A percentile compares a stretch with the other conserved stretches of the same genome.
These are phyloP conservation scores for Synergus itoensis DNA, from an alignment of 2,888 invertebrate genomes.

Conservation along the genomic window DNA sequence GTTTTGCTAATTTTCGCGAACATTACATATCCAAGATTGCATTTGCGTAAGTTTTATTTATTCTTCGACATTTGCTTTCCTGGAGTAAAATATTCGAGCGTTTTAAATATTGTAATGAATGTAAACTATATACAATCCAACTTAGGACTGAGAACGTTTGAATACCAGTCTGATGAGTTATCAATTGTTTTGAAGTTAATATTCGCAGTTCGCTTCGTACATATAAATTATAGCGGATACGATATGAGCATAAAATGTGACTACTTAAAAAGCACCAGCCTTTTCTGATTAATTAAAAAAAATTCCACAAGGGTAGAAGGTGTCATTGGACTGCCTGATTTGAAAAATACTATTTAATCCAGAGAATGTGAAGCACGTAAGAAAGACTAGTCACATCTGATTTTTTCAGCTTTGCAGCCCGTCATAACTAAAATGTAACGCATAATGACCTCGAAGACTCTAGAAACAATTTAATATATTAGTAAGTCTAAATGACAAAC, in stretches of 20 bases:
- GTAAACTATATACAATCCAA: slow-evolving; percentile 8
- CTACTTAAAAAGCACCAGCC: not conserved
- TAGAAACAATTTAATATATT: not conserved
- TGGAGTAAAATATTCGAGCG: not conserved
- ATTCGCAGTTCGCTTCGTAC: slow-evolving; percentile 2
- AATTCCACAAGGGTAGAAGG: not conserved
- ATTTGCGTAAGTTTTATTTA: not conserved
- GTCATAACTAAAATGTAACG: not conserved
- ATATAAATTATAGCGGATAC: slow-evolving; percentile 5
- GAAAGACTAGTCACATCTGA: not conserved
- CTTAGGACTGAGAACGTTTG: slow-evolving; percentile 6
- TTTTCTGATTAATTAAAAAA: not conserved
- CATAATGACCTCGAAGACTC: too few species aligned
- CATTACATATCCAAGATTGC: not conserved
- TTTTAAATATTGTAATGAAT: slow-evolving; percentile 10
- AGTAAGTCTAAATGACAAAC: not conserved
- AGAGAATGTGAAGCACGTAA: not conserved
- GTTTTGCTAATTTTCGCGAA: not conserved
- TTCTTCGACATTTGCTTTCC: not conserved
- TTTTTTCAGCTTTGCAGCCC: not conserved
- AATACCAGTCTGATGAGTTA: slow-evolving; percentile 21
- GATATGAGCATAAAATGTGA: slow-evolving; percentile 16
- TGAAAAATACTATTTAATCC: not conserved
- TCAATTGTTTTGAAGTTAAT: slow-evolving; percentile 2
- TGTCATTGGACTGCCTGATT: not conserved